Evolutionary conservation across 2,888 invertebrate genomes (phyloP), one percentile per base, ranked within the genome.

Genomic region (Reticulitermes lucifugus): DNA sequence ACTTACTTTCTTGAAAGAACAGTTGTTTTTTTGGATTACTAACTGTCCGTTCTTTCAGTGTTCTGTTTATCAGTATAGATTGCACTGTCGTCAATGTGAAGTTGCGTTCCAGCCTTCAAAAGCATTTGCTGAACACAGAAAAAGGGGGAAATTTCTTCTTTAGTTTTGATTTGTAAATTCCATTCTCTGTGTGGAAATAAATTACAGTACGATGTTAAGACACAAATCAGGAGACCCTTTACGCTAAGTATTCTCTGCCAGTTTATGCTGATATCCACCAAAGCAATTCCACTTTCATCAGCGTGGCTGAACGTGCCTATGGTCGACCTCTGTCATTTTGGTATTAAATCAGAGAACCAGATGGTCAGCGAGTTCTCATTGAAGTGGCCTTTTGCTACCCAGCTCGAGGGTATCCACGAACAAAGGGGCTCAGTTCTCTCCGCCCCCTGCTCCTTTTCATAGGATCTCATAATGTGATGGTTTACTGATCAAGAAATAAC

Each of bases 261-360:
- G 65, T 73, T 22, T 12, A 7, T 73, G 29, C 35, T 73, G 41
- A 73, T 73, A 73, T 41, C 41, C 35, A 35, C 41, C 73, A 73
- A 73, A 73, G 73, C 73, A 73, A 73, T 73, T 73, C 41, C 41
- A 41, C 73, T 73, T 73, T 73, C 73, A 73, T 73, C 41, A 73
- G 21, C 73, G 41, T 73, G 21, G 73, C 73, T 73, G 35, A 41
- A 14, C 73, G 41, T 73, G 29, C 73, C 65, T 65, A 65, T 65
- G 65, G 65, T n/a, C 65, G 65, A n/a, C 65, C 73, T 21, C 73
- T 73, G 41, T 73, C 73, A 18, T 73, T 73, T 41, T 41, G 73
- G 14, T 73, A 73, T 73, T 73, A 73, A 73, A 73, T 73, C 73
- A 73, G 73, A 41, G 73, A 73, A 73, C 41, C 73, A 73, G 29